Conservation (phyloP, 2,888 invertebrate genomes). For the Holacanthella duospinosa region DNA sequence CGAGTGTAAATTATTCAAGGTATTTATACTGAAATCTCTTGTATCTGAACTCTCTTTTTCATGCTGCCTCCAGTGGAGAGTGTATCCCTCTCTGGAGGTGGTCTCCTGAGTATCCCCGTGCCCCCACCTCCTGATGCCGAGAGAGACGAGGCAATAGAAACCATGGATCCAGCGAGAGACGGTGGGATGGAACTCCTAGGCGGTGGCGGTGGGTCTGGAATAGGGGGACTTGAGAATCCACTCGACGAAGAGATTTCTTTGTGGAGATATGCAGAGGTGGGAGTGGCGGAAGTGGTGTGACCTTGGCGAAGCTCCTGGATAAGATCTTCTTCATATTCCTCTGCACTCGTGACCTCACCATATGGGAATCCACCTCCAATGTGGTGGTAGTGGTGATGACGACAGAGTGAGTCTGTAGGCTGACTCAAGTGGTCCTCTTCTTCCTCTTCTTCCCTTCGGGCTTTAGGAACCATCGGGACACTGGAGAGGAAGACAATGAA, state of each 20-base stretch:
- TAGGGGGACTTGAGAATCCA: conserved; percentile 35
- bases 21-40: conserved; percentile 21
- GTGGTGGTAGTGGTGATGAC: neutral
- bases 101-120: conserved; percentile 14
- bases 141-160: conserved; percentile 16
- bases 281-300: too few species aligned
- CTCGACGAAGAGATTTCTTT: conserved; percentile 34
- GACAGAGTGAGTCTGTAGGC: conserved; percentile 3
- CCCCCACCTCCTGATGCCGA: conserved; percentile 10
- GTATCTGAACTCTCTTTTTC: conserved; percentile 23
- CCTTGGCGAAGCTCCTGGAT: conserved; percentile 12
- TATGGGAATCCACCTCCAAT: conserved; percentile 12
- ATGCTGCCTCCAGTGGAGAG: conserved; percentile 11
- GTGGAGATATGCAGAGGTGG: conserved; percentile 17
- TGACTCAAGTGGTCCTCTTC: neutral
- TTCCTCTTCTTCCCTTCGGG: neutral
- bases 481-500: neutral
- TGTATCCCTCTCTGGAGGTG: conserved; percentile 15
- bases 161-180: conserved; percentile 1
- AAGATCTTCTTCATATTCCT: conserved; percentile 18
- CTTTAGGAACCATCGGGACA: neutral
- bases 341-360: conserved; percentile 13
- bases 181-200: conserved; percentile 26
- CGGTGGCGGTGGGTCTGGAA: conserved; percentile 36
- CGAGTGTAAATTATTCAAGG: too few species aligned